Base-by-base conservation (phyloP, 1,140 invertebrate genomes). In the Sipha flava region DNA sequence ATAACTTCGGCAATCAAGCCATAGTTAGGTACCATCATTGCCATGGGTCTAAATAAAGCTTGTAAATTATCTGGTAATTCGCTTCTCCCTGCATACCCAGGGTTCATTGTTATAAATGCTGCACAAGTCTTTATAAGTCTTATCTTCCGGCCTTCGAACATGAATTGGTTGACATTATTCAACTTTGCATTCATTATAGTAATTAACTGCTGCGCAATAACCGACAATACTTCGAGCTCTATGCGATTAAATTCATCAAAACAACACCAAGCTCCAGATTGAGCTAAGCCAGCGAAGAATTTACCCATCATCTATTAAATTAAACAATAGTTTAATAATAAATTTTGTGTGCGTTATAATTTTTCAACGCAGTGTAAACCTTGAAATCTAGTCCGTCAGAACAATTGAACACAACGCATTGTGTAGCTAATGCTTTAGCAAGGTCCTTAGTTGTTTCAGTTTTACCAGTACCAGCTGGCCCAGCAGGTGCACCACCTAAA, bases 11-110 rank as follows among this genome's bases (percentile, higher is more conserved):
- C 94, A 82, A 97, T 97, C 10, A 97, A 87, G 92, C 91, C 89
- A 84, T 95, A 95, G 87, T 97, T 93, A 0, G 95, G 95, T 57
- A 96, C 94, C 94, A 96, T 96, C 94, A 96, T 96, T 3, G 94
- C 90, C 70, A 97, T 91, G 0, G 94, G 94, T 81, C 95, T 88
- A 84, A 97, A 97, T 1, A 96, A 85, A 0, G 94, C 93, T 85
- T 95, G 94, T 29, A 94, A 85, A 85, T 94, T 94, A 83, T 94
- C 93, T 0, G 93, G 93, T 57, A 94, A 84, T 84, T 93, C 92
- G 0, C 93, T 95, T 79, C 94, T 87, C n/a, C 94, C 94, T 10
- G 94, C 94, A 84, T 95, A 95, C 18, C 94, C 94, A 0, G 93
- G 93, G 87, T 95, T 95, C 91, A 93, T 93, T 0, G 95, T 97